Evolutionary conservation across 2,113 vertebrate genomes (phyloP), one percentile per base, ranked within the genome.

Genomic region (Tetrao urogallus): DNA sequence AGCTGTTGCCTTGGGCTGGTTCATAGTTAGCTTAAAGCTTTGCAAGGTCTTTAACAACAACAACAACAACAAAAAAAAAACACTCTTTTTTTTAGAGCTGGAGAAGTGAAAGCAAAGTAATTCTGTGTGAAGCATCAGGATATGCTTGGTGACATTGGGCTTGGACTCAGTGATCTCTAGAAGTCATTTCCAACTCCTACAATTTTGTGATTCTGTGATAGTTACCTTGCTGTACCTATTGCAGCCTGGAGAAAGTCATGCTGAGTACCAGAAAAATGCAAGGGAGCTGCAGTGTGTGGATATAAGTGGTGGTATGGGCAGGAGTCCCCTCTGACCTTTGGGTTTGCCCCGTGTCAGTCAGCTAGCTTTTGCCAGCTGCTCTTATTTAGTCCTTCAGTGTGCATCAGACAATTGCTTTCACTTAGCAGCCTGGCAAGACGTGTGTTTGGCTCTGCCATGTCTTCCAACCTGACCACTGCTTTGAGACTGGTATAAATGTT

Each of bases 391-490:
- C 14, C 15, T 64, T 75, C 13, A 63, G 19, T 0, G 0, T 19
- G 34, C 16, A 27, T 75, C 48, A 82, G 57, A 13, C 45, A 45
- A 19, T 66, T 82, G 56, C 42, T 58, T 81, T 78, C 45, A 25
- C 66, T 84, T 63, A 43, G 11, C 5, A 18, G 43, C 24, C 57
- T 1, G 2, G 3, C 19, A 11, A 52, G 69, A 38, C 28, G 1
- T 40, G 47, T 42, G 22, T 27, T 69, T 73, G 73, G 24, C 93
- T 85, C 69, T n/a, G 60, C 83, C 48, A 24, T 20, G 27, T 71
- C 64, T 79, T 65, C 89, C 82, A 43, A 70, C 93, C 87, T 92
- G 90, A n/a, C 90, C 76, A 6, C 20, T 61, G 63, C 47, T 27
- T 82, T 95, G 87, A 83, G 67, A 54, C 67, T 36, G 30, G 36